Conservation (phyloP, 2,888 invertebrate genomes). For the Macrostomum cliftonense region DNA sequence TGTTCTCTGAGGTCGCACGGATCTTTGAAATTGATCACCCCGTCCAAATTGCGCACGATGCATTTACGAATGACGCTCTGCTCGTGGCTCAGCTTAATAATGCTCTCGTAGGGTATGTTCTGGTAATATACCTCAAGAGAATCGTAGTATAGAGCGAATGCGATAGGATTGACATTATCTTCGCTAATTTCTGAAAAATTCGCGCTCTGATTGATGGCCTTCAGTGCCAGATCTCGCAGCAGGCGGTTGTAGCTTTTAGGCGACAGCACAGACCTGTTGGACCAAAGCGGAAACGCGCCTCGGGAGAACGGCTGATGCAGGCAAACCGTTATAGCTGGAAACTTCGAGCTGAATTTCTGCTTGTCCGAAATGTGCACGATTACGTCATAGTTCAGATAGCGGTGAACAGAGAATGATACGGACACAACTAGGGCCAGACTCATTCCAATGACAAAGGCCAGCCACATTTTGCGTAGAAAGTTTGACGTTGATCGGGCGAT, state of each 20-base stretch:
- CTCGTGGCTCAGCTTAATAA: constrained; percentile 6
- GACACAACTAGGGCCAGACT: constrained; percentile 4
- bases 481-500: constrained; percentile 3
- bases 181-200: too few species aligned
- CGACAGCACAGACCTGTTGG: constrained; percentile 4
- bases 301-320: constrained; percentile 9
- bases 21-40: background rate
- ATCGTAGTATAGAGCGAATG: constrained; percentile 1
- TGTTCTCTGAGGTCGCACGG: too few species aligned
- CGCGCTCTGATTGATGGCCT: background rate
- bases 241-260: constrained; percentile 5
- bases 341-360: constrained; percentile 1
- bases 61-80: constrained; percentile 2
- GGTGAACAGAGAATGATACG: constrained; percentile 2
- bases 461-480: constrained; percentile 8
- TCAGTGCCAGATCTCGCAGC: constrained; percentile 2
- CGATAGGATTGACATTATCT: too few species aligned
- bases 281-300: constrained; percentile 4
- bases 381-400: constrained; percentile 11
- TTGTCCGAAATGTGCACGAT: constrained; percentile 5
- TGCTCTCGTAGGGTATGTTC: constrained; percentile 7
- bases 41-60: background rate
- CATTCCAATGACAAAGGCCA: constrained; percentile 8
- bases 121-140: constrained; percentile 9
- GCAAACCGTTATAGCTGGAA: constrained; percentile 11